A percentile compares a stretch with the other conserved stretches of the same genome.
Conservation (phyloP, 2,888 invertebrate genomes). For the Oithona nana region DNA sequence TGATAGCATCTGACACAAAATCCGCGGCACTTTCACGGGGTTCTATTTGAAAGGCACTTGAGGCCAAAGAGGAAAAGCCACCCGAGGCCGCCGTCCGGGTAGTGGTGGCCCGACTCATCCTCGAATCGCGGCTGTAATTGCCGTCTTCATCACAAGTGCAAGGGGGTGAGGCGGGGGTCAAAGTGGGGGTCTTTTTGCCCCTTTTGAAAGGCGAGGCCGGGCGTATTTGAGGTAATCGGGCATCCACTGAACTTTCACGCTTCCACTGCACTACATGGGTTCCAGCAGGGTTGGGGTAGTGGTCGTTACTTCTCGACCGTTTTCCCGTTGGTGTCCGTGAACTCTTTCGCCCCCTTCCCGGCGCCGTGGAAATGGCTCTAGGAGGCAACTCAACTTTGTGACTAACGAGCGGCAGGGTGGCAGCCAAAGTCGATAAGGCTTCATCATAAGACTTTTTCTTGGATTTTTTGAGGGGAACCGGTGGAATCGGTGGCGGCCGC, state of each 20-base stretch:
- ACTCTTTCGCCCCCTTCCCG: not conserved
- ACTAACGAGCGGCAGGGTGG: not conserved
- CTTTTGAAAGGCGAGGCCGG: not conserved
- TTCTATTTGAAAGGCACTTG: not conserved
- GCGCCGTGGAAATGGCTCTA: not conserved
- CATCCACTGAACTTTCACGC: not conserved
- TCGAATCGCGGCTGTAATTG: not conserved
- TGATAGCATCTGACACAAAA: not conserved
- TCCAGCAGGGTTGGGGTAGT: not conserved
- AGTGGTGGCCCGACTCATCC: not conserved
- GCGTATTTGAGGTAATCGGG: not conserved
- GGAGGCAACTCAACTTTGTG: not conserved
- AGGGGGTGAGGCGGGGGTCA: not conserved
- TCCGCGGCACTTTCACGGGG: no score
- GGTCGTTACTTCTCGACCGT: not conserved
- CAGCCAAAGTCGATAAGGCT: not conserved
- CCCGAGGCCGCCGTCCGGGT: not conserved
- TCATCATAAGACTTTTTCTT: not conserved
- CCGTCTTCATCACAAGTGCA: not conserved
- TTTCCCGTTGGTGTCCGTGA: not conserved
- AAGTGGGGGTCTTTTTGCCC: not conserved
- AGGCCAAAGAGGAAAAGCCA: not conserved
- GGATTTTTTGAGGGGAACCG: not conserved
- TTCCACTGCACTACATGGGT: not conserved
- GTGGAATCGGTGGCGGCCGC: not conserved